Base-by-base conservation (phyloP, 2,113 vertebrate genomes). In the Phainopepla nitens region DNA sequence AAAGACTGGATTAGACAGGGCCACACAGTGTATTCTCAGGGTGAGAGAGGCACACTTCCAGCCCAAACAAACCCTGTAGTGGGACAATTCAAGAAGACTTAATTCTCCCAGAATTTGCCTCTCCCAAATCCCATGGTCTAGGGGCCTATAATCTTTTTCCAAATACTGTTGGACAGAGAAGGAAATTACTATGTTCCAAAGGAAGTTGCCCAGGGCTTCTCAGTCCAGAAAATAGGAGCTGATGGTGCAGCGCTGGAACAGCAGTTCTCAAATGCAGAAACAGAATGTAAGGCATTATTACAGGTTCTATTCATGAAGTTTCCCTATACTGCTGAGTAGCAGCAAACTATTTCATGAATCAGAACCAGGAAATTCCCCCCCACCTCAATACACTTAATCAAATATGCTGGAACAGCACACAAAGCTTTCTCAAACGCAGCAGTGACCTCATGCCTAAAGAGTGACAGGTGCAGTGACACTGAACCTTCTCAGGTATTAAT, bases 221-320 rank as follows among this genome's bases (percentile, higher is more conserved):
- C 33, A 49, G 27, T 49, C 33, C 41, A 39, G 41, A 87, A 60
- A 81, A 39, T 4, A 69, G 35, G 28, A 91, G 49, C 13, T 2
- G 0, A 53, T 16, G 7, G 15, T 33, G 23, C 35, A 3, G 2
- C 42, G 20, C 27, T 3, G 1, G 24, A n/a, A 86, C n/a, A 66
- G n/a, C 17, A 57, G 47, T 42, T 83, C 49, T 68, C 35, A 83
- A 68, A 91, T 41, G 6, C 7, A 66, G 11, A 64, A 76, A n/a
- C 3, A 2, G 15, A 82, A 69, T 39, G 24, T 2, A 78, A 41
- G 29, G 13, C 51, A 53, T 47, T 31, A 19, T 15, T 57, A 8
- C 3, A 68, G 7, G 15, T 62, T 68, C 62, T 61, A 53, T 16
- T 64, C 5, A 45, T 35, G 4, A 79, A 58, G 7, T 22, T 62